Evolutionary conservation across 2,797 vertebrate species (phyloP), one percentile per base, ranked within the genome.

Genomic region (Hoplostethus atlanticus): DNA sequence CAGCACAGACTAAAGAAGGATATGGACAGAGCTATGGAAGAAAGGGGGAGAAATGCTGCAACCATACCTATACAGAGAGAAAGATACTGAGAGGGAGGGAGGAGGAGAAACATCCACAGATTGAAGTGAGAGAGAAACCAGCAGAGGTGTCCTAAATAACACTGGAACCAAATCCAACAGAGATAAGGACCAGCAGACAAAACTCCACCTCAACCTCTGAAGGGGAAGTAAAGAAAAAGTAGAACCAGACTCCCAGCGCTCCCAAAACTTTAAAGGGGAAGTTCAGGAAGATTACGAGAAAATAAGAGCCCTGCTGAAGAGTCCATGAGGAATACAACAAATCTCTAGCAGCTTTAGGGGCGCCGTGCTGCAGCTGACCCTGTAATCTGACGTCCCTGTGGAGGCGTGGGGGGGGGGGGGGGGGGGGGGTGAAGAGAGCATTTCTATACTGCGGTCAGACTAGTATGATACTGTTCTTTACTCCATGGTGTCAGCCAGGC

Each of bases 141-240:
- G 66, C 53, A n/a, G 66, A 66, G 48, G 38, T 28, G 57, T 50
- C 5, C 44, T 47, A 21, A 53, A 28, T 53, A 16, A 17, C 64
- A 64, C 58, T 17, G 13, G 40, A 68, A 40, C 80, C 76, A 81
- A 76, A 81, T 79, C 72, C 83, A 86, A 76, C 64, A 58, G 42
- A 59, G 47, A 68, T 47, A 30, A 64, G 67, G 13, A 75, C 21
- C 21, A 12, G 78, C 67, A 60, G 73, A 52, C 68, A 71, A 21
- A 59, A 53, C 36, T 66, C 51, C 74, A 73, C 17, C 44, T 15
- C 4, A n/a, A 46, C 10, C 44, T n/a, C 63, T 31, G 57, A 34
- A 30, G 28, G 3, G 47, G 46, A 59, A 25, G 47, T 10, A 10
- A 8, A 40, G 38, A 30, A 57, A 57, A 68, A 58, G 48, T 40